Percentiles rank a stretch among this genome's conserved stretches.
Conservation (phyloP, 1,140 invertebrate genomes). For the Trichoplusia ni region DNA sequence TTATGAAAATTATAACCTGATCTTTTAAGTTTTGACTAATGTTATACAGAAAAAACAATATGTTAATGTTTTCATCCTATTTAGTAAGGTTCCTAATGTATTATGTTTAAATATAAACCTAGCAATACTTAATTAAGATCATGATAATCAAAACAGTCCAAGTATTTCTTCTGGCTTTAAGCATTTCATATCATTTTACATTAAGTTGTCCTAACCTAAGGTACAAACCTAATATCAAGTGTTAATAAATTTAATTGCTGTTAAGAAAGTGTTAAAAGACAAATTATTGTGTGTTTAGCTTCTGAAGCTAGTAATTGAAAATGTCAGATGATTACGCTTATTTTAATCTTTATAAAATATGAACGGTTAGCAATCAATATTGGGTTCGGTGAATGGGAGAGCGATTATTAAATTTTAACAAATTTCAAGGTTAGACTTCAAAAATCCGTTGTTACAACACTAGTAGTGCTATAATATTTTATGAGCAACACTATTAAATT, state of each 20-base stretch:
- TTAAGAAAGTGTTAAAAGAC: conserved; percentile 20
- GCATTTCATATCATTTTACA: conserved; percentile 28
- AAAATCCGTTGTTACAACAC: too few relatives aligned
- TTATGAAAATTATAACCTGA: too few relatives aligned
- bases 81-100: too few relatives aligned
- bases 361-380: not conserved
- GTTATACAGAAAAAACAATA: too few relatives aligned
- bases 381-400: not conserved
- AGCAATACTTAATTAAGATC: not conserved
- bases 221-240: conserved; percentile 13
- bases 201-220: not conserved
- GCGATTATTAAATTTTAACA: not conserved
- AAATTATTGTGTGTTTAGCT: conserved; percentile 11
- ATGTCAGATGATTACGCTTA: conserved; percentile 26
- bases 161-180: conserved; percentile 27
- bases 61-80: too few relatives aligned
- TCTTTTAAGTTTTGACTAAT: too few relatives aligned
- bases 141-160: not conserved
- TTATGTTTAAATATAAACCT: too few relatives aligned
- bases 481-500: too few relatives aligned
- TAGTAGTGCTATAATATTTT: too few relatives aligned
- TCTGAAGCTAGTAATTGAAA: conserved; percentile 9
- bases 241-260: not conserved
- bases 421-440: not conserved
- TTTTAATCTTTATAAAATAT: conserved; percentile 12